Evolutionary conservation across 2,888 invertebrate species (phyloP).

Genomic region (Sialis lutaria): DNA sequence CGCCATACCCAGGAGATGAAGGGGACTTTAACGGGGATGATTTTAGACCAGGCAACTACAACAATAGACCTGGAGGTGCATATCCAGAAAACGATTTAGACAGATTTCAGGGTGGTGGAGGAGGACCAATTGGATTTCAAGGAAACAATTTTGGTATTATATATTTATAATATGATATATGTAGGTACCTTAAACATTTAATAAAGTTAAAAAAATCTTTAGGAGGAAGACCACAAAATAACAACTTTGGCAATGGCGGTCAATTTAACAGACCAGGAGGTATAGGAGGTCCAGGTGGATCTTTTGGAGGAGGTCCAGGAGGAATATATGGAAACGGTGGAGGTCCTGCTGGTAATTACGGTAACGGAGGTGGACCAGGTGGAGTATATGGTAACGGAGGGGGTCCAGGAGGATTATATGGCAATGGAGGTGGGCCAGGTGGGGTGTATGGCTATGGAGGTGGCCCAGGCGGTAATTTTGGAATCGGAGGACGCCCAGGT

Average conservation of each 20-base stretch:
- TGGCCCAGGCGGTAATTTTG: constrained; percentile 12
- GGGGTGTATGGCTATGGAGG: constrained; percentile 13
- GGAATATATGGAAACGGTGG: constrained; percentile 7
- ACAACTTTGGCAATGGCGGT: no score
- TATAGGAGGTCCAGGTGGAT: constrained; percentile 1
- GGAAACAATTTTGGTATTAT: not conserved
- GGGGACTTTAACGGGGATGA: not conserved
- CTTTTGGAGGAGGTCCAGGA: constrained; percentile 10
- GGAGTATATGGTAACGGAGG: constrained; percentile 1
- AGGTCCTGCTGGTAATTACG: not conserved
- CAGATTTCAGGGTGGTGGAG: no score
- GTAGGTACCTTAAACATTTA: no score
- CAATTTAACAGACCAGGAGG: not conserved
- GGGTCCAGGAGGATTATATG: not conserved
- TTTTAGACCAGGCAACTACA: not conserved
- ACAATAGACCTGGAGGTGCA: no score
- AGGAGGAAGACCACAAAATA: no score
- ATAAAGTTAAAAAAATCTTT: no score
- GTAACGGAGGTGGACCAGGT: constrained; percentile 9
- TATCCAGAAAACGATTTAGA: no score
- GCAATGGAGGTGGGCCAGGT: not conserved
- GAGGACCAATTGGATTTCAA: not conserved
- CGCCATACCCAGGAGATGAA: not conserved
- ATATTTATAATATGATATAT: no score
- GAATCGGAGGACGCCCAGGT: not conserved